Evolutionary conservation across 2,797 vertebrate species (phyloP).

Genomic region (Petrocephalus schoutedeni): DNA sequence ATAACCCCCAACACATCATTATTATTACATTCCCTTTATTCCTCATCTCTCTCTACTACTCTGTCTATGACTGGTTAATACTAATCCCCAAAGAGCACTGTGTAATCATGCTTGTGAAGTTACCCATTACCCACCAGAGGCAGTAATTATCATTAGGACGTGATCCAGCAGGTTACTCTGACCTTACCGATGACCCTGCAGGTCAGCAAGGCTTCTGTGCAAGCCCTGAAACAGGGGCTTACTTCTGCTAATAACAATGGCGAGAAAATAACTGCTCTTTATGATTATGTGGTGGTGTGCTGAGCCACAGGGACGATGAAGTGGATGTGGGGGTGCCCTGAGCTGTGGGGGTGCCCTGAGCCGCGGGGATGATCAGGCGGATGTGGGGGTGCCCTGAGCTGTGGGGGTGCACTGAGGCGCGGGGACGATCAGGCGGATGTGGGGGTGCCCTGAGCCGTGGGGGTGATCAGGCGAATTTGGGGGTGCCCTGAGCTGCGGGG

Average conservation of each 20-base stretch:
- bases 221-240: neutral
- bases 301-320: neutral
- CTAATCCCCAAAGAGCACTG: neutral
- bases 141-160: neutral
- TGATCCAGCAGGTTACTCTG: neutral
- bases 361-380: too few species aligned
- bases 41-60: neutral
- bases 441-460: neutral
- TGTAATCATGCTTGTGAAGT: neutral
- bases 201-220: neutral
- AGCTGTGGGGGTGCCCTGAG: too few species aligned
- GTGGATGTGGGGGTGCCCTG: too few species aligned
- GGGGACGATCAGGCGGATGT: neutral
- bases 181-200: neutral
- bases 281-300: neutral
- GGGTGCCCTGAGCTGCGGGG: too few species aligned
- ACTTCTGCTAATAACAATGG: neutral
- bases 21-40: neutral
- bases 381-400: too few species aligned
- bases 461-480: too few species aligned
- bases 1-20: neutral
- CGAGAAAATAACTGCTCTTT: neutral
- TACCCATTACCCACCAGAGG: neutral
- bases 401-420: too few species aligned
- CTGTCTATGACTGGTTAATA: neutral